Conservation (phyloP, 1,140 invertebrate genomes). For the Episyrphus balteatus region DNA sequence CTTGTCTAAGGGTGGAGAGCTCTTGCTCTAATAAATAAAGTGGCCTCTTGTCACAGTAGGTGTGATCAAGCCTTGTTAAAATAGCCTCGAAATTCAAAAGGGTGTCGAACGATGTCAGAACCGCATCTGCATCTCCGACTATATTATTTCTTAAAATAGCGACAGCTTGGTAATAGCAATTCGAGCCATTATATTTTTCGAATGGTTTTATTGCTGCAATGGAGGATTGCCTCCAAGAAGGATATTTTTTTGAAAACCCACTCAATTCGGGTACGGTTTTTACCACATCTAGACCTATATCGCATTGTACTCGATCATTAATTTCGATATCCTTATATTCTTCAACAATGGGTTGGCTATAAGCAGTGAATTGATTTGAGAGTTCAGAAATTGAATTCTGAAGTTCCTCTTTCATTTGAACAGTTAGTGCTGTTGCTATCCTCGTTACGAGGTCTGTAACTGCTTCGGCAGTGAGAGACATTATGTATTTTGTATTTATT, state of each 20-base stretch:
- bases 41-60: conserved; percentile 10
- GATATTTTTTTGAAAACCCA: conserved; percentile 7
- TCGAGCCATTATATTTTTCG: conserved; percentile 5
- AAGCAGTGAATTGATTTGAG: too few species aligned
- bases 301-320: not conserved
- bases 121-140: conserved; percentile 7
- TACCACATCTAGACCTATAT: conserved; percentile 6
- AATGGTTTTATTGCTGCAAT: conserved; percentile 6
- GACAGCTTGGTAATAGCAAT: conserved; percentile 9
- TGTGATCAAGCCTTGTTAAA: conserved; percentile 10
- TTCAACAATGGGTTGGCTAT: too few species aligned
- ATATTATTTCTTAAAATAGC: conserved; percentile 12
- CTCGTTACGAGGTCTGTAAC: too few species aligned
- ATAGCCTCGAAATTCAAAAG: conserved; percentile 13
- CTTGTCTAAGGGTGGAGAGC: conserved; percentile 6
- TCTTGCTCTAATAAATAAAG: conserved; percentile 12
- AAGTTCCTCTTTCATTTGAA: too few species aligned
- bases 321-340: not conserved
- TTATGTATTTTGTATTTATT: too few species aligned
- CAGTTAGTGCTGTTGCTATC: too few species aligned
- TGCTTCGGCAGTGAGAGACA: too few species aligned
- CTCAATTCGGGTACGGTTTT: conserved; percentile 10
- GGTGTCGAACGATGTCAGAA: conserved; percentile 8
- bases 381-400: too few species aligned
- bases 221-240: conserved; percentile 12